Evolutionary conservation across 2,888 invertebrate species (phyloP), one percentile per base, ranked within the genome.

Genomic region (Anagyrus pseudococci): DNA sequence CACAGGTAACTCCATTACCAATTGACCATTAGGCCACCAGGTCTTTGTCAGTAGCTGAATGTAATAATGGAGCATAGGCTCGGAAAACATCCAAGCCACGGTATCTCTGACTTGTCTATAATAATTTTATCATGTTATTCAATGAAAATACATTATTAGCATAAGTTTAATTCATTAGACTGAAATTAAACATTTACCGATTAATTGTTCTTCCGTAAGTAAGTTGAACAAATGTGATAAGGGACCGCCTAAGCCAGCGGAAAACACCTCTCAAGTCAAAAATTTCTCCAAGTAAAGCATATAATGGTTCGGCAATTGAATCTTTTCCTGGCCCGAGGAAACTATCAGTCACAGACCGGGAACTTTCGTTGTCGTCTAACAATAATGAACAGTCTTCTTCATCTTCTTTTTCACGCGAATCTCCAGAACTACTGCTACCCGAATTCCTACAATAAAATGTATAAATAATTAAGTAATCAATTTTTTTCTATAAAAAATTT

Each of bases 201-300:
- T 94, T 96, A 48, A 96, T 96, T 61, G 94, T 95, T 66, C 94
- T 85, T n/a, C 94, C 94, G 76, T 94, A 95, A 0, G 93, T 92
- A 63, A 94, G 90, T 82, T 95, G 95, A 23, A 96, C 94, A 81
- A 96, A 95, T 2, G 91, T 91, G 70, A 96, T 94, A 20, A 96
- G 85, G 22, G 93, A 94, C 77, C 91, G 90, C 68, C 96, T 83
- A 26, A 96, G 84, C 89, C 93, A 94, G 56, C 92, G 90, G 77
- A 94, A 94, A 26, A 94, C 90, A 0, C 95, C 95, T 55, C 92
- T 85, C 85, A 94, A 89, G 77, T 96, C 95, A 77, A 95, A 96
- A 70, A 96, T 88, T 83, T 96, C 96, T 66, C 92, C 92, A 71
- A 96, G 85, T 44, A 96, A 83, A 0, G 89, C 87, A 79, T 95